Base-by-base conservation (phyloP, 2,888 invertebrate species). In the Acanthacorydalis orientalis region DNA sequence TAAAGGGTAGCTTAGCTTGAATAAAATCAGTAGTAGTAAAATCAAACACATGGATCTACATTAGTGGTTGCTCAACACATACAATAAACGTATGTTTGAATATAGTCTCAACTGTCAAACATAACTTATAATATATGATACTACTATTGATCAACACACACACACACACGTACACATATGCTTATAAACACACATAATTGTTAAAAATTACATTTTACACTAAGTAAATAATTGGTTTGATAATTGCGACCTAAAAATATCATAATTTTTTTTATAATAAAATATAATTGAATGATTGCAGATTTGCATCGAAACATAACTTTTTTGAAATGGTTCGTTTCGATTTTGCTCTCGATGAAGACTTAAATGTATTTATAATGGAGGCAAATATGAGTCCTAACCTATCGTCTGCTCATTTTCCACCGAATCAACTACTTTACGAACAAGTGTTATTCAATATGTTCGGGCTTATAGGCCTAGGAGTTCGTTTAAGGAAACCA, bases 381-480 rank as follows among this genome's bases (percentile, higher is more conserved):
- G 97, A 97, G 69, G 95, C 91, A 1, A 97, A 97, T 60, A 96
- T 97, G 97, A 93, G 93, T 11, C 97, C 97, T 0, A 97, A 97
- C 70, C 72, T 97, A 49, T 91, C 91, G 1, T 91, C 95, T 0
- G 83, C 83, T 0, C 93, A 96, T 65, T 96, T 83, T 62, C 80
- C 83, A n/a, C 84, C 80, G 0, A 97, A 97, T 64, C 75, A 77
- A 51, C 64, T 89, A 31, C 66, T 97, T 1, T 97, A 96, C 59
- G 90, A 95, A 58, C 93, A 96, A 69, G 86, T 96, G 1, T 58
- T 96, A 10, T 91, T 83, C 63, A 90, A 84, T 64, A 60, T 88
- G 31, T 74, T 95, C 47, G 75, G 81, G 23, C 61, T 97, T 35
- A 77, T 87, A 7, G 93, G 93, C 0, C 66, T 93, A 10, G 74